A percentile compares a stretch with the other conserved stretches of the same genome.
Conservation (phyloP, 2,113 vertebrate species). For the Larimichthys polyactis region DNA sequence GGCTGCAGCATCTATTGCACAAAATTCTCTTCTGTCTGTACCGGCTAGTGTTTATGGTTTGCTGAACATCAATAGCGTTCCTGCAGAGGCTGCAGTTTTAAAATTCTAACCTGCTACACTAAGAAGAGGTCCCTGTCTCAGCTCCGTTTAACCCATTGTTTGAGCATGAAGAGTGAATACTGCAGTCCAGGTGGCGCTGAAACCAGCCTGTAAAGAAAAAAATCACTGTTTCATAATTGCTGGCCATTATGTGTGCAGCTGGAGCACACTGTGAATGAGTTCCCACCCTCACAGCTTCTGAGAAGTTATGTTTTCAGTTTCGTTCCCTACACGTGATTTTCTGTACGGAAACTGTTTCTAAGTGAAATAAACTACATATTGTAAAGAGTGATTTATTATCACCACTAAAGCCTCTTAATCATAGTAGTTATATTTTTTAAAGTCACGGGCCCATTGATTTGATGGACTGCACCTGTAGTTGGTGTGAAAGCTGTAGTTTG, state of each 20-base stretch:
- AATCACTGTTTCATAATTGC: neutral
- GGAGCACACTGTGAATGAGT: neutral
- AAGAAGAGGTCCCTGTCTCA: neutral
- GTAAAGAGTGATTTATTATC: conserved; percentile 7
- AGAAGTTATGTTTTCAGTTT: neutral
- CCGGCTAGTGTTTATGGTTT: neutral
- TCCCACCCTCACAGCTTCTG: neutral
- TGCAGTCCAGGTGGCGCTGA: neutral
- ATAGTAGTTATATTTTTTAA: conserved; percentile 20
- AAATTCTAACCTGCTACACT: neutral
- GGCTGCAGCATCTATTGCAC: conserved; percentile 1
- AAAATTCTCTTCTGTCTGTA: neutral
- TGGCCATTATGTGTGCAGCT: neutral
- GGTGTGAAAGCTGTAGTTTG: conserved; percentile 28
- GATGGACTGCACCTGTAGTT: conserved; percentile 29
- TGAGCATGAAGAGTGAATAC: neutral
- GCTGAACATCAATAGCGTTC: neutral
- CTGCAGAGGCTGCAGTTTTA: neutral
- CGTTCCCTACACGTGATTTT: neutral
- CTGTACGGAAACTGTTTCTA: neutral
- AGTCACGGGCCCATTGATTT: conserved; percentile 48
- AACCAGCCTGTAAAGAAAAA: neutral
- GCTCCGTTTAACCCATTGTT: neutral
- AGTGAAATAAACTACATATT: conserved; percentile 2
- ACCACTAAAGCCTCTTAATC: conserved; percentile 20